A percentile compares a stretch with the other conserved stretches of the same genome.
phyloP scores from a whole-genome alignment of 1,140 invertebrate species.

The Polypedilum vanderplanki region DNA sequence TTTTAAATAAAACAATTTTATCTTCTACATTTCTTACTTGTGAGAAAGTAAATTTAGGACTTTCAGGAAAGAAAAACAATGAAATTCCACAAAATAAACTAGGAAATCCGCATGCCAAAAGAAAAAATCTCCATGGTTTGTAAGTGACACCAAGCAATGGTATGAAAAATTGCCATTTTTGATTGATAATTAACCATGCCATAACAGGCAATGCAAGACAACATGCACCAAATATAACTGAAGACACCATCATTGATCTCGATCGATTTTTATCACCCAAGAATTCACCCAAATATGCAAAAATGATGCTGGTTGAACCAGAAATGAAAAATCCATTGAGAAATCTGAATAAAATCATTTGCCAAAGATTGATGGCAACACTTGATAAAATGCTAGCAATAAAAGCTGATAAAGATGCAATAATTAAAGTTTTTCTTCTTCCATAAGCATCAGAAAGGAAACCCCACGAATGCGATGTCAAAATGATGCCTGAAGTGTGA shows the following conservation, averaged over 20 bases:
- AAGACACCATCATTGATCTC: constrained; percentile 34
- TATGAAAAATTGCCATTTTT: constrained; percentile 45
- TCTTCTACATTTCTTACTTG: too few relatives aligned
- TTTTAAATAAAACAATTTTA: too few relatives aligned
- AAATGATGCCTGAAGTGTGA: constrained; percentile 44
- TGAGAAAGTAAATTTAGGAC: constrained; percentile 59
- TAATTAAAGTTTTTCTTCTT: constrained; percentile 55
- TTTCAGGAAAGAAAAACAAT: constrained; percentile 59
- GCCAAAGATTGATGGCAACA: constrained; percentile 33
- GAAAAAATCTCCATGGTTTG: constrained; percentile 61
- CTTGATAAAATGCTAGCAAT: constrained; percentile 31
- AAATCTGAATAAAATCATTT: constrained; percentile 32
- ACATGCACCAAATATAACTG: constrained; percentile 36
- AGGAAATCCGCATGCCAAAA: constrained; percentile 56
- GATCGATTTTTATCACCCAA: constrained; percentile 33
- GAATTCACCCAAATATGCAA: constrained; percentile 39
- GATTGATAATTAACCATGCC: constrained; percentile 59
- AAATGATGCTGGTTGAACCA: constrained; percentile 35
- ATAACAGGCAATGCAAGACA: constrained; percentile 47
- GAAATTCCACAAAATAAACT: constrained; percentile 51
- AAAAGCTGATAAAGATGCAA: constrained; percentile 33
- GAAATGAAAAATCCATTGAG: constrained; percentile 35
- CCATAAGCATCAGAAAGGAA: constrained; percentile 66
- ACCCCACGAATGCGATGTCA: constrained; percentile 61
- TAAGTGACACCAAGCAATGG: constrained; percentile 44